A percentile compares a stretch with the other conserved stretches of the same genome.
Evolutionary conservation across 2,888 invertebrate species (phyloP).

Genomic region (Drosophila neutralis): DNA sequence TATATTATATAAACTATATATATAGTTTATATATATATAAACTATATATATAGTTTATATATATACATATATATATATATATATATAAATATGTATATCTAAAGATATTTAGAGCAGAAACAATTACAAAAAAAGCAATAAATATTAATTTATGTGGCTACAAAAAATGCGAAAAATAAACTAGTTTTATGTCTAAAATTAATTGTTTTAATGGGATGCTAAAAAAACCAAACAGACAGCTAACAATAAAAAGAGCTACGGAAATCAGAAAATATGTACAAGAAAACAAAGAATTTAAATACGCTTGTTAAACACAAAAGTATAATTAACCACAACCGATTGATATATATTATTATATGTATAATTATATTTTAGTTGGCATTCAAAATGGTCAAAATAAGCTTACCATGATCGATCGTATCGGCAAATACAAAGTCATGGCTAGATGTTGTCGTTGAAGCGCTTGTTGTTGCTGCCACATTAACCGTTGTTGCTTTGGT

Average conservation of each 20-base stretch:
- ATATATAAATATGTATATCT: neutral
- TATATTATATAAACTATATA: neutral
- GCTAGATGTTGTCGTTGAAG: constrained; percentile 40
- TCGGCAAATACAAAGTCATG: constrained; percentile 79
- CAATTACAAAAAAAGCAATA: neutral
- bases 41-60: too few species aligned
- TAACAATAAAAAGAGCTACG: neutral
- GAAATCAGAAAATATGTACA: neutral
- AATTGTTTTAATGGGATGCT: neutral
- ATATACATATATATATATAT: neutral
- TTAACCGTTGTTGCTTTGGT: constrained; percentile 65
- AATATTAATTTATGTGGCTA: neutral
- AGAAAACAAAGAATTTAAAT: neutral
- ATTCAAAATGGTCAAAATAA: constrained; percentile 3
- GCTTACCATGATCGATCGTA: constrained; percentile 82
- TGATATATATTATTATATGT: neutral
- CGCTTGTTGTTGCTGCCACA: constrained; percentile 33
- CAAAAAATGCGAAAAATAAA: neutral
- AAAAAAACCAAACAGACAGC: neutral
- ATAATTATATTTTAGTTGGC: constrained; percentile 9
- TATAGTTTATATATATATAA: neutral
- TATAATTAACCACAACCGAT: constrained; percentile 12
- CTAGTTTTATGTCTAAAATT: neutral
- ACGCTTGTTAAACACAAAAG: neutral
- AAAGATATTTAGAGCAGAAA: neutral